Evolutionary conservation across 2,113 vertebrate genomes (phyloP).

Genomic region (Caranx melampygus): DNA sequence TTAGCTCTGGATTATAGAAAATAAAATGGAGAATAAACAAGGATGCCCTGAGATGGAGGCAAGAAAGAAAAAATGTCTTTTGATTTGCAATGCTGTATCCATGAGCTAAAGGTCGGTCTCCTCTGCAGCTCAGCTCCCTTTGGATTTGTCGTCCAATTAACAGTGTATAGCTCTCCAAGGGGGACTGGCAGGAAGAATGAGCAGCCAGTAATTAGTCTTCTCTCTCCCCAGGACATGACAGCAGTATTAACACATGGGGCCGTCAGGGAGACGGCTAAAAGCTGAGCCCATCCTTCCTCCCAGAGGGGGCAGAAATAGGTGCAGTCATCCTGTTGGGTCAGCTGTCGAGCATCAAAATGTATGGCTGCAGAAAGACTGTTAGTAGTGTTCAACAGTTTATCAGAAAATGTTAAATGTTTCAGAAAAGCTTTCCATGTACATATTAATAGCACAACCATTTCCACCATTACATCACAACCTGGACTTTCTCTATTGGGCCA

Average conservation of each 20-base stretch:
- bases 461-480: not conserved
- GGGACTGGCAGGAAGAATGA: constrained; percentile 71
- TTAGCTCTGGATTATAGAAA: not conserved
- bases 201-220: constrained; percentile 79
- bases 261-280: constrained; percentile 65
- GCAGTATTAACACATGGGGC: constrained; percentile 70
- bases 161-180: constrained; percentile 63
- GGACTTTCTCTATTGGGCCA: not conserved
- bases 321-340: constrained; percentile 54
- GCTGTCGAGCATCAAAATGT: constrained; percentile 40
- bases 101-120: constrained; percentile 60
- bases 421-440: constrained; percentile 1
- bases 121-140: constrained; percentile 67
- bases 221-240: constrained; percentile 75
- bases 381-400: constrained; percentile 21
- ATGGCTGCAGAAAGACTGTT: constrained; percentile 18
- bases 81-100: constrained; percentile 59
- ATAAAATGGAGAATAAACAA: constrained; percentile 2
- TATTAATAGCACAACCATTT: not conserved
- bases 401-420: constrained; percentile 15
- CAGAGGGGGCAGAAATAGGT: constrained; percentile 54
- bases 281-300: constrained; percentile 69
- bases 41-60: constrained; percentile 14
- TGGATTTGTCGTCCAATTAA: constrained; percentile 75
- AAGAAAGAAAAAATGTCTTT: constrained; percentile 20